Base-by-base conservation (phyloP, 2,113 vertebrate genomes). In the Mohoua ochrocephala region DNA sequence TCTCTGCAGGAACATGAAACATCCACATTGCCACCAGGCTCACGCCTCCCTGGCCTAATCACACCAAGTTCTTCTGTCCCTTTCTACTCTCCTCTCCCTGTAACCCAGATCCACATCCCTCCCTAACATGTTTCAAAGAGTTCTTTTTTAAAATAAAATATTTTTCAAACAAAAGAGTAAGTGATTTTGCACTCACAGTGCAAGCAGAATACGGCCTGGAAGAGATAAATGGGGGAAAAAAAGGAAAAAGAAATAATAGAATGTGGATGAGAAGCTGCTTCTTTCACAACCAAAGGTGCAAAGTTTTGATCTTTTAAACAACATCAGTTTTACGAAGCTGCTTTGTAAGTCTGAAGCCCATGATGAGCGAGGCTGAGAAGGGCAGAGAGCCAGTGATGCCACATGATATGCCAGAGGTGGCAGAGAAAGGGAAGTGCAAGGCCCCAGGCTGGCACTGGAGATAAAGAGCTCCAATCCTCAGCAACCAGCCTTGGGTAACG, bases 171-270 rank as follows among this genome's bases (percentile, higher is more conserved):
- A 52, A 52, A 45, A 61, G 17, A 20, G 24, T 13, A 70, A 80
- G 60, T 8, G 1, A 84, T 52, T 81, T 76, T 68, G 44, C 60
- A 42, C 74, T 57, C 63, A 78, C 50, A 90, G 47, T 28, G 53
- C 86, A 97, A 94, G 93, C 67, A 91, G 84, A 96, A 54, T 96
- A 87, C 85, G 87, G 87, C 71, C 81, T 92, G 83, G 64, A 97
- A 95, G 83, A 97, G 79, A 97, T 73, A 96, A 95, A 95, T 82
- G 78, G 42, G 14, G 3, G 14, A 1, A 27, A 90, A 84, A 70
- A 84, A 95, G 8, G 6, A 14, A 1, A 27, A 88, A 86, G 73
- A 83, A 95, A 93, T 44, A 89, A 96, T 30, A 95, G 73, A 96
- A 95, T 44, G 74, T 82, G 47, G 87, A 95, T 70, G 81, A 96